Base-by-base conservation (phyloP, 2,888 invertebrate species). In the Malthinus flaveolus region DNA sequence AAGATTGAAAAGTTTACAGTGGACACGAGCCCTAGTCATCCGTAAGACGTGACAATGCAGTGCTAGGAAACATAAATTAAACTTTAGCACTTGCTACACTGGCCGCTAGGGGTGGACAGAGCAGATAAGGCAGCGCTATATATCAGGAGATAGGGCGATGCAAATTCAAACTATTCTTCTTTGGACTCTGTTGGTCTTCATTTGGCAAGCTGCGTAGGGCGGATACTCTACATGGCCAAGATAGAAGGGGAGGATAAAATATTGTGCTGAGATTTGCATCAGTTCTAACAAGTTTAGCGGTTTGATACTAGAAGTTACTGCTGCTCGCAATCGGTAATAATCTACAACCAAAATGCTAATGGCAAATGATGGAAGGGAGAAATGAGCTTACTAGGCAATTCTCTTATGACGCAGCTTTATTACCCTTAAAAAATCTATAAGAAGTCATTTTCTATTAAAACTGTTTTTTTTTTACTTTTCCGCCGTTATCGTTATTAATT, bases 11-110 rank as follows among this genome's bases (percentile, higher is more conserved):
- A 23, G 3, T 23, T 23, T 23, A 23, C 5, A 23, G 23, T 23
- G 60, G 56, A 56, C 55, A 55, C 52, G 49, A 59, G 63, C 71
- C 71, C 69, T 73, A 73, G 76, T 76, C 76, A 77, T 77, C 78
- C 75, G 76, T 77, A 78, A 78, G 78, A 78, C 75, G 77, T 78
- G 78, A 78, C 78, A 78, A 78, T 78, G 78, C 76, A 73, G 73
- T 70, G 75, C 70, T 72, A 70, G 72, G 68, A 71, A 70, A 71
- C 74, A 78, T 79, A 79, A 79, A 79, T 79, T 79, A 78, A 79
- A 78, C 78, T 79, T 78, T 78, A 79, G 75, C 76, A 74, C 74
- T 76, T 74, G 75, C 74, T 75, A 75, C 74, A 74, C 71, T 74
- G 73, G 74, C 75, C 76, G 75, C 71, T 71, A 74, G 75, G 75